Conservation (phyloP, 1,140 invertebrate species). For the Archivesica marissinica region DNA sequence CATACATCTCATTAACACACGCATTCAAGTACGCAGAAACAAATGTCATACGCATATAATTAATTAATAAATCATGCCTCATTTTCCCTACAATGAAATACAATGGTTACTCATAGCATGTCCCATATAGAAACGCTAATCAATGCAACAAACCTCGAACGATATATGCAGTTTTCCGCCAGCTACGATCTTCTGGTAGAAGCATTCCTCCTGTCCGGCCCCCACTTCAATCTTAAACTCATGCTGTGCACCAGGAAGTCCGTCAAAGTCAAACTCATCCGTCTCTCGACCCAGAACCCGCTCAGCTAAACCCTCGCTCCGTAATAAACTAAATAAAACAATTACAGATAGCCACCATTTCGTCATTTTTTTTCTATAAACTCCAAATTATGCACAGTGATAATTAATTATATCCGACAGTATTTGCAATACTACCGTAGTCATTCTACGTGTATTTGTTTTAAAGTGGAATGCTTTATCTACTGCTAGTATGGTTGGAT, state of each 20-base stretch:
- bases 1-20: too few species aligned
- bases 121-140: too few species aligned
- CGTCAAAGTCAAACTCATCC: slow-evolving; percentile 80
- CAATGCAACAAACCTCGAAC: slow-evolving; percentile 77
- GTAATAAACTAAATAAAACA: slow-evolving; percentile 7
- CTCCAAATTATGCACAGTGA: too few species aligned
- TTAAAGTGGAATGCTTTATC: too few species aligned
- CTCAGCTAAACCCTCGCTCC: slow-evolving; percentile 8
- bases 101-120: too few species aligned
- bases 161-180: slow-evolving; percentile 75
- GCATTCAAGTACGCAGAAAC: too few species aligned
- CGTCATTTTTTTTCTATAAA: too few species aligned
- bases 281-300: slow-evolving; percentile 65
- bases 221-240: slow-evolving; percentile 79
- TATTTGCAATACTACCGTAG: too few species aligned
- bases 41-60: too few species aligned
- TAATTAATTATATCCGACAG: too few species aligned
- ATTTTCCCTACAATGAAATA: not conserved
- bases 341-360: not conserved
- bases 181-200: slow-evolving; percentile 72
- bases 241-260: slow-evolving; percentile 78
- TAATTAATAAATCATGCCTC: not conserved
- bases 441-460: too few species aligned
- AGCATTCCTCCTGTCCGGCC: slow-evolving; percentile 75
- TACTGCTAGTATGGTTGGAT: too few species aligned